phyloP scores from a whole-genome alignment of 2,113 vertebrate genomes.

The sheep (Ovis aries) region ARS-UI_Ramb_v3.0 NC_056059.1:56186501-56187000 shows the following conservation, averaged over 20 bases:
- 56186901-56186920: neutral
- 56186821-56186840: neutral
- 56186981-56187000: neutral
- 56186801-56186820: neutral
- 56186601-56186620: neutral
- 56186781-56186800: neutral
- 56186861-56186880: neutral
- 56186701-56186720: neutral
- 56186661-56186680: neutral
- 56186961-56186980: neutral
- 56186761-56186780: neutral
- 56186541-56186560: neutral
- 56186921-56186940: accelerated
- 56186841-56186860: neutral
- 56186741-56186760: neutral
- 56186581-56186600: neutral
- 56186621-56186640: neutral
- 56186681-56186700: neutral
- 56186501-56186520: neutral
- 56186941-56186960: neutral
- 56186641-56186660: neutral
- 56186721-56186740: neutral
- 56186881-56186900: neutral
- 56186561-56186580: neutral
- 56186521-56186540: neutral